phyloP scores from a whole-genome alignment of 1,140 invertebrate genomes.

The Heterodera carotae region DNA sequence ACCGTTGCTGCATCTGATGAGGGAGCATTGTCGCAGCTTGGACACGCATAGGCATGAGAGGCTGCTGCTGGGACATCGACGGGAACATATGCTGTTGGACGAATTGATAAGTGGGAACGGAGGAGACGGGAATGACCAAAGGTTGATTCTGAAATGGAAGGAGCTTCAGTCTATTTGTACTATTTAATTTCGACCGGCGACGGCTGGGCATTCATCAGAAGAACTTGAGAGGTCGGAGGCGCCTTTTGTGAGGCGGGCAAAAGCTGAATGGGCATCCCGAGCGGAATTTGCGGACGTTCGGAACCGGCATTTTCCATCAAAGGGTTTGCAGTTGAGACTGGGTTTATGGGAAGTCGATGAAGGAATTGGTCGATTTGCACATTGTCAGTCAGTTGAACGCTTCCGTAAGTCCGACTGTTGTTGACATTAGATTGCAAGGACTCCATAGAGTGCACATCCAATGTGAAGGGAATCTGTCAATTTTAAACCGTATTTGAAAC shows the following conservation, averaged over 20 bases:
- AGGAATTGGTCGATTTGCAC: neutral
- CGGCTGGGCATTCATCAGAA: neutral
- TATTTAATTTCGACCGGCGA: neutral
- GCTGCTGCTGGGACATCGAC: neutral
- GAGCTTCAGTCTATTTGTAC: neutral
- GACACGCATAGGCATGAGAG: constrained; percentile 1
- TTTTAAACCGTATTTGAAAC: too few relatives aligned
- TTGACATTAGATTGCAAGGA: neutral
- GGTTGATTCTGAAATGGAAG: neutral
- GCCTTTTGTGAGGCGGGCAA: neutral
- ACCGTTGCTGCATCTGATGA: neutral
- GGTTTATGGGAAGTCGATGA: neutral
- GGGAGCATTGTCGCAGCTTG: neutral
- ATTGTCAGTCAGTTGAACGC: neutral
- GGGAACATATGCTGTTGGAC: constrained; percentile 1
- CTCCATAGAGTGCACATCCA: constrained; percentile 10
- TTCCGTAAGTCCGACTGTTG: neutral
- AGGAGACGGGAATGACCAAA: constrained; percentile 3
- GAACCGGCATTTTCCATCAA: neutral
- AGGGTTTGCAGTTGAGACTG: neutral
- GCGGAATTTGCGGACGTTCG: neutral
- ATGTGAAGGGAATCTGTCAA: constrained; percentile 10
- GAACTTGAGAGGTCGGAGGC: neutral
- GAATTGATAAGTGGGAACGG: constrained; percentile 6
- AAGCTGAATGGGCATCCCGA: neutral